Conservation (phyloP, 2,888 invertebrate species). For the Drosophila subsilvestris region DNA sequence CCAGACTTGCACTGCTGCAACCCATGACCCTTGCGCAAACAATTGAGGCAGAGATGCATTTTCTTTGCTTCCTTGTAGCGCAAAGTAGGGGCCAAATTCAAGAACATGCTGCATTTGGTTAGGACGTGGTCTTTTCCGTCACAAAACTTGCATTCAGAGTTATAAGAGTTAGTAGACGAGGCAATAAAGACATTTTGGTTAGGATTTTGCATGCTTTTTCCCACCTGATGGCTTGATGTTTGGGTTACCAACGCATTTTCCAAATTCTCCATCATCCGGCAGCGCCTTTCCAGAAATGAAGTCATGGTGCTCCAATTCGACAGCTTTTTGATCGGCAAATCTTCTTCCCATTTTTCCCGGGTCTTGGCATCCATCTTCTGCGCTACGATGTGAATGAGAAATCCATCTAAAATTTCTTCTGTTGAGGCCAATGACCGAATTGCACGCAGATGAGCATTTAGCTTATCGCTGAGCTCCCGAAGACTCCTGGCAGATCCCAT, state of each 20-base stretch:
- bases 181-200: too few species aligned
- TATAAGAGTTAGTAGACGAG: neutral
- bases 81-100: neutral
- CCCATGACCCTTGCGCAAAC: neutral
- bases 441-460: slow-evolving; percentile 4
- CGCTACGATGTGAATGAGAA: slow-evolving; percentile 1
- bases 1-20: neutral
- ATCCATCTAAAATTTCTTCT: slow-evolving; percentile 7
- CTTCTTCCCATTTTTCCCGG: neutral
- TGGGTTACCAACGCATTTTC: neutral
- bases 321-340: neutral
- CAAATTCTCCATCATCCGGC: neutral
- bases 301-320: neutral
- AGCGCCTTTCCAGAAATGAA: neutral
- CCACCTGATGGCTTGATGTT: neutral
- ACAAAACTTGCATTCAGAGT: too few species aligned
- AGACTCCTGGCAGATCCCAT: slow-evolving; percentile 25
- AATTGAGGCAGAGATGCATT: neutral
- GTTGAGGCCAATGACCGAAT: slow-evolving; percentile 1
- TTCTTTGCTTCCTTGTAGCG: neutral
- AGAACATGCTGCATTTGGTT: too few species aligned
- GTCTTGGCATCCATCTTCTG: neutral
- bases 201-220: neutral
- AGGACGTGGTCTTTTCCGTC: too few species aligned
- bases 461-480: slow-evolving; percentile 12